phyloP scores from a whole-genome alignment of 1,140 invertebrate genomes.

The Drosophila navojoa region DNA sequence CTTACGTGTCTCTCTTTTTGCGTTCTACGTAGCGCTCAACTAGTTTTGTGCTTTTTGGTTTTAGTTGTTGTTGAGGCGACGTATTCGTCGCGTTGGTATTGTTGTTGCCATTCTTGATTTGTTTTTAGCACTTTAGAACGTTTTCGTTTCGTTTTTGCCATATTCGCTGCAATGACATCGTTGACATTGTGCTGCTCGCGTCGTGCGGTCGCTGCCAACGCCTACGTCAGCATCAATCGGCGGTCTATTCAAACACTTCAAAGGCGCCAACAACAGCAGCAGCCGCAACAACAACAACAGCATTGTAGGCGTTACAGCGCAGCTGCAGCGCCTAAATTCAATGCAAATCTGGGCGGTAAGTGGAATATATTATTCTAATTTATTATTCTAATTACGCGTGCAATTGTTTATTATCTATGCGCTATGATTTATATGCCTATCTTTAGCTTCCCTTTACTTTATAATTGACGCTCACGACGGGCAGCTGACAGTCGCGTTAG shows the following conservation, averaged over 20 bases:
- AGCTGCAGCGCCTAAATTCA: constrained; percentile 41
- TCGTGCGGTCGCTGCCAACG: constrained; percentile 43
- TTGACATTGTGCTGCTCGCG: constrained; percentile 62
- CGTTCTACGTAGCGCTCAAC: constrained; percentile 46
- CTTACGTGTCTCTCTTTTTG: constrained; percentile 9
- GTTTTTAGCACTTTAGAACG: constrained; percentile 16
- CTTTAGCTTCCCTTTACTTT: constrained; percentile 25
- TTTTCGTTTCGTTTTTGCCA: constrained; percentile 32
- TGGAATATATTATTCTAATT: constrained; percentile 28
- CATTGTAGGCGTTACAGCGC: constrained; percentile 48
- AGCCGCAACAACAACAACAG: constrained; percentile 41
- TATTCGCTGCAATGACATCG: constrained; percentile 67
- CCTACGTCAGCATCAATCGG: constrained; percentile 54
- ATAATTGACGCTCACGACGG: neutral
- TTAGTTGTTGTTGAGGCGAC: constrained; percentile 2
- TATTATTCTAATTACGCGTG: constrained; percentile 73
- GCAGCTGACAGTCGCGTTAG: constrained; percentile 17
- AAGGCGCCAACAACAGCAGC: constrained; percentile 68
- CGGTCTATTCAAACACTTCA: constrained; percentile 66
- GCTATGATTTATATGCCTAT: constrained; percentile 64
- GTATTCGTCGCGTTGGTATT: constrained; percentile 11
- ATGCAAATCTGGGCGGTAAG: constrained; percentile 64
- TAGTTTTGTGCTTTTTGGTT: constrained; percentile 65
- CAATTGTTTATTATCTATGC: constrained; percentile 53
- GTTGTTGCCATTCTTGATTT: constrained; percentile 25